Base-by-base conservation (phyloP, 2,888 invertebrate species). In the Atethmia centrago region DNA sequence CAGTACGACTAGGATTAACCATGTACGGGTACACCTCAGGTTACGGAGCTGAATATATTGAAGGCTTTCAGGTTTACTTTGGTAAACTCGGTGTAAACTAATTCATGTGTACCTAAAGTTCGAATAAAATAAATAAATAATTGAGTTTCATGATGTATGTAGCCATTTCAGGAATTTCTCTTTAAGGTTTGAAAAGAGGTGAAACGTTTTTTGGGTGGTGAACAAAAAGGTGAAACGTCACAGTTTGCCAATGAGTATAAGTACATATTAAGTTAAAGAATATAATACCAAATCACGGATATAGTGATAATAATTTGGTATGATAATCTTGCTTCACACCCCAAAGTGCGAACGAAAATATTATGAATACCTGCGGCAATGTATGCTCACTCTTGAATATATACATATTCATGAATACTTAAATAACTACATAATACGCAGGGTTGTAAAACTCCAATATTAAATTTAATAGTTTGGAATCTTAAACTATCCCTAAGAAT, bases 321-420 rank as follows among this genome's bases (percentile, higher is more conserved):
- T n/a, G 36, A 14, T 53, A 45, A 53, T 47, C 21, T 40, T 8
- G 53, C 14, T 55, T 55, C 40, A 47, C 76, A 55, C 45, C 62
- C n/a, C 64, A 7, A 28, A 64, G 28, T 74, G 45, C 2, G 7
- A 64, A 64, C 65, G 10, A 64, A 40, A 74, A 75, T 45, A 65
- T 76, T 55, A 65, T 76, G 28, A 47, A 55, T 76, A 64, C 25
- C 40, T 5, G n/a, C 49, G n/a, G 40, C 10, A 58, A 56, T 66
- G 7, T 56, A 45, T 40, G 56, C 40, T 71, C 31, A 47, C 49
- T 58, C 66, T 28, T n/a, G 25, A 58, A 49, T 31, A 42, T 9
- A 36, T 62, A 53, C 36, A 45, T 51, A 51, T 45, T 47, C 58
- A 74, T 74, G 74, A 74, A 77, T 67, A 51, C 58, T 77, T 51